These are phyloP conservation scores for Poecilia velifera DNA, from an alignment of 2,797 vertebrate species.

Conservation along the genomic window DNA sequence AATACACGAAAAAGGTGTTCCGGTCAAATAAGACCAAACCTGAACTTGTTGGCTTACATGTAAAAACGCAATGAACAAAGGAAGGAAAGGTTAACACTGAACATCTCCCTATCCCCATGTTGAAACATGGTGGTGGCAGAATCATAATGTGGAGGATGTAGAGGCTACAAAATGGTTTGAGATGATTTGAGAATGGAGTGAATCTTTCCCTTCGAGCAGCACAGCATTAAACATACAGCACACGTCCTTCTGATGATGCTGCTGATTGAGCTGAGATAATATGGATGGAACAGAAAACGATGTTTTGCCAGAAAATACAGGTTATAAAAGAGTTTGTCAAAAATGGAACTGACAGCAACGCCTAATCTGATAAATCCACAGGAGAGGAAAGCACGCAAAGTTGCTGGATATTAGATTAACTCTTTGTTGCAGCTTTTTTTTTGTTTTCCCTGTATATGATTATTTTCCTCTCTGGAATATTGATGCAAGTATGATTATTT, in stretches of 20 bases:
- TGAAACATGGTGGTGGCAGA: not conserved
- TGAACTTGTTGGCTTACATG: not conserved
- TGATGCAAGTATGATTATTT: conserved; percentile 77
- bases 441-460: conserved; percentile 32
- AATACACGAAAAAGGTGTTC: not conserved
- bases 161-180: not conserved
- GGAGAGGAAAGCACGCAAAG: conserved; percentile 19
- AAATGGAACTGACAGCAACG: conserved; percentile 58
- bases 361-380: conserved; percentile 36
- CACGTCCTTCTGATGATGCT: conserved; percentile 18
- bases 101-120: too few species aligned
- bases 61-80: not conserved
- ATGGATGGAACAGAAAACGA: conserved; percentile 15
- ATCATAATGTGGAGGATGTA: not conserved
- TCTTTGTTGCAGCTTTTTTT: conserved; percentile 41
- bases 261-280: conserved; percentile 21
- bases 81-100: not conserved
- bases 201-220: not conserved
- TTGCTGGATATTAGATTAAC: conserved; percentile 15
- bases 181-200: not conserved
- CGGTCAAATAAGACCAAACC: not conserved
- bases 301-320: conserved; percentile 70
- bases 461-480: conserved; percentile 55
- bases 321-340: conserved; percentile 49
- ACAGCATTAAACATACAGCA: not conserved